Conservation (phyloP, 2,797 vertebrate genomes). For the Arnoldichthys spilopterus region DNA sequence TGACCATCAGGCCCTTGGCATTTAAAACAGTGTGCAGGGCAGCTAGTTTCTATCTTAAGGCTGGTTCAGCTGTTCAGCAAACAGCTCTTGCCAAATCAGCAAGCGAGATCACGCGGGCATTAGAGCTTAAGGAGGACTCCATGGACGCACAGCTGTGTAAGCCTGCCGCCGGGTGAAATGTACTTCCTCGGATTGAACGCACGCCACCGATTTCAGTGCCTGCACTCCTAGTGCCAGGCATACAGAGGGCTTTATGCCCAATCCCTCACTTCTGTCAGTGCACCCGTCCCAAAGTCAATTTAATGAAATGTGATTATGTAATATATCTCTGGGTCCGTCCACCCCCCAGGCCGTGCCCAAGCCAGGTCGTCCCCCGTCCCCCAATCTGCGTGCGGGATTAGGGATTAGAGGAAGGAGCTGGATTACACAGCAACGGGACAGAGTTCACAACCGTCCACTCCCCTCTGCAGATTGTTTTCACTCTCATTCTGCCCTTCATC, state of each 20-base stretch:
- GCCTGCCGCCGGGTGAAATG: slow-evolving; percentile 23
- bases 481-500: slow-evolving; percentile 31
- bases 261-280: slow-evolving; percentile 17
- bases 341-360: slow-evolving; percentile 1
- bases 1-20: slow-evolving; percentile 21
- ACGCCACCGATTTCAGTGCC: slow-evolving; percentile 5
- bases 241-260: slow-evolving; percentile 20
- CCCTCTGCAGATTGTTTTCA: slow-evolving; percentile 40
- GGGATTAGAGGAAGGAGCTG: slow-evolving; percentile 75
- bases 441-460: slow-evolving; percentile 34
- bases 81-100: slow-evolving; percentile 48
- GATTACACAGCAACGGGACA: slow-evolving; percentile 70
- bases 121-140: slow-evolving; percentile 29
- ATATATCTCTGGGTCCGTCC: slow-evolving; percentile 35
- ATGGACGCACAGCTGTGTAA: slow-evolving; percentile 40
- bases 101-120: slow-evolving; percentile 38
- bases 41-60: slow-evolving; percentile 48
- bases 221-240: background rate
- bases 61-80: slow-evolving; percentile 44
- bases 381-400: slow-evolving; percentile 80
- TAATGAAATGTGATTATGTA: slow-evolving; percentile 44
- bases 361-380: slow-evolving; percentile 19
- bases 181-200: slow-evolving; percentile 25
- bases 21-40: slow-evolving; percentile 17
- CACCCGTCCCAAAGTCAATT: slow-evolving; percentile 20